These are phyloP conservation scores for Leptodactylus fuscus DNA, from an alignment of 2,113 vertebrate species.

Conservation along the genomic window DNA sequence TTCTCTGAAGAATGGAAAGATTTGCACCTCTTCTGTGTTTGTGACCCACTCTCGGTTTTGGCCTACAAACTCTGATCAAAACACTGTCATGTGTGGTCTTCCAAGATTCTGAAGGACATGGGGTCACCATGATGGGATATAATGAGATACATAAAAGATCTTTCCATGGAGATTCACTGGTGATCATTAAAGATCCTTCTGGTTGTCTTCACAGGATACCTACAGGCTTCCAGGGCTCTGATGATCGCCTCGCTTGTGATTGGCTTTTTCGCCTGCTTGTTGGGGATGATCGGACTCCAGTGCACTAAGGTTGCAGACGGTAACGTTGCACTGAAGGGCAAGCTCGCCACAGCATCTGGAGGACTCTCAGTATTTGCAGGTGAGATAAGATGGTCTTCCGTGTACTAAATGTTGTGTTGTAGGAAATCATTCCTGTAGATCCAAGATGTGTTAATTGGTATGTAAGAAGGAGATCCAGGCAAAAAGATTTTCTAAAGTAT, in stretches of 20 bases:
- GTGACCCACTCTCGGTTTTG: no score
- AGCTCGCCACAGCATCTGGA: slow-evolving; percentile 75
- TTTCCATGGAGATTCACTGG: neutral
- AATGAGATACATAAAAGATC: neutral
- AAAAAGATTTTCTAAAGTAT: neutral
- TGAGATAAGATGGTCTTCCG: slow-evolving; percentile 61
- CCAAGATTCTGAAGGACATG: neutral
- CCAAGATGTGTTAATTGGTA: neutral
- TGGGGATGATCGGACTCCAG: slow-evolving; percentile 78
- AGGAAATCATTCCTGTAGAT: neutral
- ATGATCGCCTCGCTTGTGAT: slow-evolving; percentile 80
- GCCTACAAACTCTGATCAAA: no score
- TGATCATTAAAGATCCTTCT: neutral
- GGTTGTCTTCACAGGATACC: slow-evolving; percentile 74
- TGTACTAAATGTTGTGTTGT: no score
- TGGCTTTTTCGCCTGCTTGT: slow-evolving; percentile 78
- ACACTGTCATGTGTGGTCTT: no score
- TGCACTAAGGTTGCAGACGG: slow-evolving; percentile 79
- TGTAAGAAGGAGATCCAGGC: neutral
- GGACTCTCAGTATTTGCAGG: slow-evolving; percentile 81
- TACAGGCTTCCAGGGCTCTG: slow-evolving; percentile 87
- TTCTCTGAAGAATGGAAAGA: no score
- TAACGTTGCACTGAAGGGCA: slow-evolving; percentile 76
- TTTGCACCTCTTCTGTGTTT: no score
- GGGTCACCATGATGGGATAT: neutral